Conservation (phyloP, 2,888 invertebrate genomes). For the Nasonia oneida region DNA sequence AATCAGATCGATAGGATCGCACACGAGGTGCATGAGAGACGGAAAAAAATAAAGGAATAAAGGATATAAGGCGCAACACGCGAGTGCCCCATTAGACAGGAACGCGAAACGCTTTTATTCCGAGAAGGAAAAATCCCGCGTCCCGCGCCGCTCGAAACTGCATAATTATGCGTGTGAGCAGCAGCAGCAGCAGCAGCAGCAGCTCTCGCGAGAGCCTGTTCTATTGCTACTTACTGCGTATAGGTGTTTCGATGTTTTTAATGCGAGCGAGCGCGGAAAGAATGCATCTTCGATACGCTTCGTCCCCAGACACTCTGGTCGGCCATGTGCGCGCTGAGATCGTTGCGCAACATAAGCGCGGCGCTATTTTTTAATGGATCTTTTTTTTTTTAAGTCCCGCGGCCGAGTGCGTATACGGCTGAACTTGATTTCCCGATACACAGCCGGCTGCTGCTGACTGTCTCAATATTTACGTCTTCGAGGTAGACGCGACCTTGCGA, state of each 20-base stretch:
- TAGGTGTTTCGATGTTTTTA: neutral
- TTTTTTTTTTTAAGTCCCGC: neutral
- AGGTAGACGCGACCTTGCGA: neutral
- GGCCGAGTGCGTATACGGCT: neutral
- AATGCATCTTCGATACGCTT: slow-evolving; percentile 9
- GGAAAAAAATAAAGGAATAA: neutral
- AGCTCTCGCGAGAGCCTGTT: no score
- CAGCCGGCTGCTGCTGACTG: neutral
- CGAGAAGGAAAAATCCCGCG: slow-evolving; percentile 18
- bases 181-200: neutral
- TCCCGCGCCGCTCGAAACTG: slow-evolving; percentile 21
- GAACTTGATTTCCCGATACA: slow-evolving; percentile 11
- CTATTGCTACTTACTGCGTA: neutral
- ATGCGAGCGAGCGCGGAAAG: neutral
- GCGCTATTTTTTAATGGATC: neutral
- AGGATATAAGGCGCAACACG: neutral
- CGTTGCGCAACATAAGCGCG: neutral
- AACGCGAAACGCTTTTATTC: slow-evolving; percentile 10
- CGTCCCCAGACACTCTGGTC: no score
- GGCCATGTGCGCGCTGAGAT: neutral
- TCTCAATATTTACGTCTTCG: neutral
- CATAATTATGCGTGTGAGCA: slow-evolving; percentile 26
- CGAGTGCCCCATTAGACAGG: slow-evolving; percentile 6
- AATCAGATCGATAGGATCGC: slow-evolving; percentile 8
- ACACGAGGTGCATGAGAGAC: neutral